Base-by-base conservation (phyloP, 2,113 vertebrate genomes). In the Leptocoma aspasia region DNA sequence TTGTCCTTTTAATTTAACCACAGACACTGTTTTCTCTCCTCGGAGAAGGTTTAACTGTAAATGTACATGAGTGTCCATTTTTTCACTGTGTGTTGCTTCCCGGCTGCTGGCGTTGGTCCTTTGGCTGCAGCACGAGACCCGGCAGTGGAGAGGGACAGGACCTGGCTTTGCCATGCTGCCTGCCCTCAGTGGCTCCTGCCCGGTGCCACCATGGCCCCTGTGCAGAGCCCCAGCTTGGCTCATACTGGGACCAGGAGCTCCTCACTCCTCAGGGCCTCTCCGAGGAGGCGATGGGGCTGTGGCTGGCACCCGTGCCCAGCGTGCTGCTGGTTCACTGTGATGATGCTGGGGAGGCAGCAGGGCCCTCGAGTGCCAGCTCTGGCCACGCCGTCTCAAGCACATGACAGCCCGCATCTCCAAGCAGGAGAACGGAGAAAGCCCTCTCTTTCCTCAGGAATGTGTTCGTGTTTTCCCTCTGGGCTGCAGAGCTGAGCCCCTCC, bases 361-460 rank as follows among this genome's bases (percentile, higher is more conserved):
- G 59, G 59, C 59, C 30, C 14, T 35, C 15, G 4, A 60, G 42
- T 19, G 28, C 81, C 4, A 6, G 57, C 83, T 68, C 50, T n/a
- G 60, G 41, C 82, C 37, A 1, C 8, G 0, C 68, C 1, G 0
- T 39, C 76, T 41, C 59, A 10, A 47, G 44, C 57, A 24, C 28
- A 50, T 16, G 27, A 13, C 42, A 39, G 54, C 54, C 35, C 1
- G 0, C 30, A 1, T 63, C 63, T 52, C 6, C 2, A 19, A 59
- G 56, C 47, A 31, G 60, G 79, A 90, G 75, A 85, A 37, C 7
- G 10, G 78, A 90, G 91, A 73, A 86, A 90, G 49, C 86, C 93
- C 89, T 94, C 86, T 89, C 86, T 94, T 95, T 96, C 96, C 95
- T 96, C 95, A 96, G 97, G 95, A 96, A 95, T 2, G 41, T 93